Evolutionary conservation across 2,888 invertebrate species (phyloP).

Genomic region (Lepidonotus clava): DNA sequence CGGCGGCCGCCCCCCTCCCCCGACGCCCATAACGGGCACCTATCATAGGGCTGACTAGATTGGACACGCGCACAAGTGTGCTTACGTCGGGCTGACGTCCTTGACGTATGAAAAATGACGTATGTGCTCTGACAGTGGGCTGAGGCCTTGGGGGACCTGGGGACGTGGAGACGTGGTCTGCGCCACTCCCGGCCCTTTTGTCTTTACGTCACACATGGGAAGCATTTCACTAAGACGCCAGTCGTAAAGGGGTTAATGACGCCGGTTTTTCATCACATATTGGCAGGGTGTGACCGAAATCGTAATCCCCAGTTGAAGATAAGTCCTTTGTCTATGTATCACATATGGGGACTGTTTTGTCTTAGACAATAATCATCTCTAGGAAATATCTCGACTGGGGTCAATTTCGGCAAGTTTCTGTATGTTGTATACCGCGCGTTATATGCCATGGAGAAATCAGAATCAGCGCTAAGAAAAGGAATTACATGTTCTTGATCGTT

Average conservation of each 20-base stretch:
- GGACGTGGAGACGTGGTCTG: no score
- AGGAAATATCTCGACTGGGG: not conserved
- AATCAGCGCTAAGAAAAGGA: no score
- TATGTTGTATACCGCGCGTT: no score
- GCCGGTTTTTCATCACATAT: not conserved
- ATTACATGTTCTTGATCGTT: no score
- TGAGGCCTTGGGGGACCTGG: not conserved
- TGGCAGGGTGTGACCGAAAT: not conserved
- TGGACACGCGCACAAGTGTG: constrained; percentile 50
- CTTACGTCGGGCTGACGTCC: constrained; percentile 30
- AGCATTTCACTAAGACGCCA: not conserved
- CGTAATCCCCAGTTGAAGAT: not conserved
- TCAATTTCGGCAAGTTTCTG: no score
- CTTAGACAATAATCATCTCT: not conserved
- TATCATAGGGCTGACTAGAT: constrained; percentile 41
- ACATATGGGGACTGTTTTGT: not conserved
- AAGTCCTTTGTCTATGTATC: constrained; percentile 12
- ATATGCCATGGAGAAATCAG: no score
- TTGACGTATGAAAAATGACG: not conserved
- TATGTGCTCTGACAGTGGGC: not conserved
- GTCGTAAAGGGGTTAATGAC: constrained; percentile 43
- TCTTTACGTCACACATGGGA: not conserved
- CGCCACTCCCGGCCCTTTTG: not conserved
- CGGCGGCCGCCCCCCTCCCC: not conserved
- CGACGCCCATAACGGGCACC: constrained; percentile 35